Evolutionary conservation across 1,140 invertebrate genomes (phyloP).

Genomic region (Aphelinus atriplicis): DNA sequence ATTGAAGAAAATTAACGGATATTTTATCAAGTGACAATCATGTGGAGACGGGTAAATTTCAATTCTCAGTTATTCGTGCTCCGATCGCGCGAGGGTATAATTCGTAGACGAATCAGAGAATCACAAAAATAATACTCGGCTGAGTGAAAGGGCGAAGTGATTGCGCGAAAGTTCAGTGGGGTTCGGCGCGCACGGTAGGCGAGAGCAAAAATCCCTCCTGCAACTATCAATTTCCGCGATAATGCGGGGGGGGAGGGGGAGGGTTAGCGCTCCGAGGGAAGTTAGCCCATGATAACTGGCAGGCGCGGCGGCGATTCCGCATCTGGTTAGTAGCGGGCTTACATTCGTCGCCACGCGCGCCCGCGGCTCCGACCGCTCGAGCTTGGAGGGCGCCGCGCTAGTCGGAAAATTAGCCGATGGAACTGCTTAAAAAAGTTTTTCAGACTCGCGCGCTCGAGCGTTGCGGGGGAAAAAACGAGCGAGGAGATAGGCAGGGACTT

Average conservation of each 20-base stretch:
- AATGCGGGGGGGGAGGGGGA: neutral
- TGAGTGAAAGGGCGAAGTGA: too few species aligned
- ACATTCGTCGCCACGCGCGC: conserved; percentile 1
- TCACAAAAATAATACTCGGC: too few species aligned
- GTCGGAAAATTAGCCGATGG: conserved; percentile 36
- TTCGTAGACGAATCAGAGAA: too few species aligned
- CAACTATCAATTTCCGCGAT: conserved; percentile 34
- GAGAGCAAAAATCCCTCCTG: conserved; percentile 7
- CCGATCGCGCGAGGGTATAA: too few species aligned
- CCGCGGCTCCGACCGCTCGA: neutral
- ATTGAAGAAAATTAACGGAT: too few species aligned
- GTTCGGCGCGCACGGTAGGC: too few species aligned
- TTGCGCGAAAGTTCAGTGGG: too few species aligned
- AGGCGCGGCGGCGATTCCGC: conserved; percentile 22
- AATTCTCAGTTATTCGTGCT: too few species aligned
- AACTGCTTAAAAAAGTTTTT: conserved; percentile 49
- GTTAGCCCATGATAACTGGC: conserved; percentile 33
- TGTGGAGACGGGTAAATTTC: too few species aligned
- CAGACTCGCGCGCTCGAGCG: neutral
- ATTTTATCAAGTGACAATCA: too few species aligned
- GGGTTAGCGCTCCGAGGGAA: neutral
- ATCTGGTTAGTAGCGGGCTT: conserved; percentile 13
- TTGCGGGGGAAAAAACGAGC: neutral
- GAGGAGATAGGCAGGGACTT: conserved; percentile 12
- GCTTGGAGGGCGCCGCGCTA: too few species aligned